Conservation (phyloP, 2,797 vertebrate species). For the Rallus crepitans region DNA sequence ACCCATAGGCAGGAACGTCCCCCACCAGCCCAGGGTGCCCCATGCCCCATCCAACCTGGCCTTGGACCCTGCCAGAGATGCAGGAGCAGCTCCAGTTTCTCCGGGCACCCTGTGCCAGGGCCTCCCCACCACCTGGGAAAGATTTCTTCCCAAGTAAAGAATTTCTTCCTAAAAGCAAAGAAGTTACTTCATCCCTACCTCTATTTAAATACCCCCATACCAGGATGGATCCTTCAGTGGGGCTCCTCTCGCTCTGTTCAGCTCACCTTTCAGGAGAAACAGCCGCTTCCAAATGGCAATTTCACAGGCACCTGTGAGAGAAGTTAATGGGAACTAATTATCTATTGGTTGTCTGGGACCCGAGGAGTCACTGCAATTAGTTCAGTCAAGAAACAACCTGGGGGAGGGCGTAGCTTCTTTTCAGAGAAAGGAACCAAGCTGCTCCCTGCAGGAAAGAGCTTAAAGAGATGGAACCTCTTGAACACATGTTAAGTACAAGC, state of each 20-base stretch:
- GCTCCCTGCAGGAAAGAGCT: slow-evolving; percentile 16
- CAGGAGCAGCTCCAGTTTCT: too few species aligned
- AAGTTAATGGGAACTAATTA: slow-evolving; percentile 67
- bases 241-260: neutral
- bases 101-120: too few species aligned
- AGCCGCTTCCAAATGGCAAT: slow-evolving; percentile 42
- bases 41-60: too few species aligned
- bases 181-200: neutral
- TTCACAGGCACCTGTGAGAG: slow-evolving; percentile 49
- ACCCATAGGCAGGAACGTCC: too few species aligned
- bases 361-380: slow-evolving; percentile 59
- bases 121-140: too few species aligned
- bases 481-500: neutral
- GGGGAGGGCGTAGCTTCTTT: slow-evolving; percentile 14
- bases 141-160: too few species aligned
- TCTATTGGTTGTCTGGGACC: slow-evolving; percentile 57
- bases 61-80: too few species aligned
- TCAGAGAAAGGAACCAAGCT: slow-evolving; percentile 23
- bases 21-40: too few species aligned
- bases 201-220: neutral
- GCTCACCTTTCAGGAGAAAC: slow-evolving; percentile 9
- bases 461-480: slow-evolving; percentile 20
- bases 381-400: slow-evolving; percentile 55
- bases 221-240: neutral
- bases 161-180: neutral